Percentiles rank a stretch among this genome's conserved stretches.
These are phyloP conservation scores for Thymelicus lineola DNA, from an alignment of 2,888 invertebrate genomes.

Conservation along the genomic window DNA sequence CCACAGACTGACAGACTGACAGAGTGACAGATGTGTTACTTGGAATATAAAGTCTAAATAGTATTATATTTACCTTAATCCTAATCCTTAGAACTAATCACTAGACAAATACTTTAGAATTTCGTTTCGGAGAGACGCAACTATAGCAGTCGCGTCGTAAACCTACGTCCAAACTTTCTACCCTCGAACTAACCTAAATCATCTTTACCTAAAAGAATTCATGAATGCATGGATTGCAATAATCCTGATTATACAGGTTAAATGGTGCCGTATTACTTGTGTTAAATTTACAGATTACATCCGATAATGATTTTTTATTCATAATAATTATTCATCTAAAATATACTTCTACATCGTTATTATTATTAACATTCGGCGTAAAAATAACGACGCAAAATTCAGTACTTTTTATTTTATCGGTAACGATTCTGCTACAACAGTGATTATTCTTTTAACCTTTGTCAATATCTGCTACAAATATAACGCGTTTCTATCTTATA, in stretches of 20 bases:
- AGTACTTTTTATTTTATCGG: not conserved
- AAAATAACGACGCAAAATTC: slow-evolving; percentile 5
- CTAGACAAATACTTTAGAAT: slow-evolving; percentile 80
- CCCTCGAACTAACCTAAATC: slow-evolving; percentile 54
- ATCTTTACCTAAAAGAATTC: slow-evolving; percentile 42
- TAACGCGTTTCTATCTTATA: not conserved
- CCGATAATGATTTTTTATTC: slow-evolving; percentile 15
- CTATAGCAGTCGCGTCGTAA: slow-evolving; percentile 53
- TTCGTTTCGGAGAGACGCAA: slow-evolving; percentile 76
- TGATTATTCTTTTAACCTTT: not conserved
- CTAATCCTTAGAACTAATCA: slow-evolving; percentile 61
- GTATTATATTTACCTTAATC: slow-evolving; percentile 27
- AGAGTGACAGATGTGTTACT: slow-evolving; percentile 10
- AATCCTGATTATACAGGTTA: slow-evolving; percentile 52
- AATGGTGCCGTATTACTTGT: slow-evolving; percentile 53
- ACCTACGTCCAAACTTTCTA: slow-evolving; percentile 58
- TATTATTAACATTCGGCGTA: not conserved
- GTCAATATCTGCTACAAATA: slow-evolving; percentile 10
- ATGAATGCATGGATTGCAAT: slow-evolving; percentile 50
- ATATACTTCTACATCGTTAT: slow-evolving; percentile 24
- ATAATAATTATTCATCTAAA: slow-evolving; percentile 17
- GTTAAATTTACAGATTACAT: slow-evolving; percentile 31
- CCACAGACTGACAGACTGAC: not conserved
- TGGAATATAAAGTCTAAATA: slow-evolving; percentile 14
- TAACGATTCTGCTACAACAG: slow-evolving; percentile 1